These are phyloP conservation scores for Ephestia elutella DNA, from an alignment of 1,140 invertebrate species.

Conservation along the genomic window DNA sequence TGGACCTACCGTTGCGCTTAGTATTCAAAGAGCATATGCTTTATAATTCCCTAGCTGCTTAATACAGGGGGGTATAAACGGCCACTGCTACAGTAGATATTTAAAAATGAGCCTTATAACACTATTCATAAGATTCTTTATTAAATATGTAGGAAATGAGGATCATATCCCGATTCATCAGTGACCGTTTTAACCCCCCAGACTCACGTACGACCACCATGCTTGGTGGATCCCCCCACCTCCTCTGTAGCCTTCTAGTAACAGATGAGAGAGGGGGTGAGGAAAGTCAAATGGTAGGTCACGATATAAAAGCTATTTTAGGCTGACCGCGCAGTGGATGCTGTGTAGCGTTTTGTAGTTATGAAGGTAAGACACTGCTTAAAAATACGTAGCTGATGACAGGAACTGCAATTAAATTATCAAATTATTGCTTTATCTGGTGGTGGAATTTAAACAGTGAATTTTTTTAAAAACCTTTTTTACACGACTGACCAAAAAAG, in stretches of 20 bases:
- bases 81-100: too few relatives aligned
- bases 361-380: background rate
- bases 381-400: background rate
- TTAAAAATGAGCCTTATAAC: too few relatives aligned
- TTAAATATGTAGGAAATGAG: too few relatives aligned
- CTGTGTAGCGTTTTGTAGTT: background rate
- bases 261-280: background rate
- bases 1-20: constrained; percentile 42
- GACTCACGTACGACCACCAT: constrained; percentile 13
- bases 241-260: background rate
- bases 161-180: too few relatives aligned
- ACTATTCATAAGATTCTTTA: too few relatives aligned
- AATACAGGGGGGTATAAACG: too few relatives aligned
- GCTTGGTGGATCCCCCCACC: constrained; percentile 9
- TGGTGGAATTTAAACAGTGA: too few relatives aligned
- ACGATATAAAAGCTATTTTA: constrained; percentile 1
- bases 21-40: constrained; percentile 58
- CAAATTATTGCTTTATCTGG: too few relatives aligned
- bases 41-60: constrained; percentile 61
- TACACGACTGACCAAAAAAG: too few relatives aligned
- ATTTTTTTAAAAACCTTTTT: too few relatives aligned
- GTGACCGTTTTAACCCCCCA: too few relatives aligned
- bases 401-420: background rate
- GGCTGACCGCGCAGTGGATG: background rate
- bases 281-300: background rate